Percentiles rank a stretch among this genome's conserved stretches.
These are phyloP conservation scores for Diadema setosum DNA, from an alignment of 35 echinoderm and acorn worm species.

Conservation along the genomic window DNA sequence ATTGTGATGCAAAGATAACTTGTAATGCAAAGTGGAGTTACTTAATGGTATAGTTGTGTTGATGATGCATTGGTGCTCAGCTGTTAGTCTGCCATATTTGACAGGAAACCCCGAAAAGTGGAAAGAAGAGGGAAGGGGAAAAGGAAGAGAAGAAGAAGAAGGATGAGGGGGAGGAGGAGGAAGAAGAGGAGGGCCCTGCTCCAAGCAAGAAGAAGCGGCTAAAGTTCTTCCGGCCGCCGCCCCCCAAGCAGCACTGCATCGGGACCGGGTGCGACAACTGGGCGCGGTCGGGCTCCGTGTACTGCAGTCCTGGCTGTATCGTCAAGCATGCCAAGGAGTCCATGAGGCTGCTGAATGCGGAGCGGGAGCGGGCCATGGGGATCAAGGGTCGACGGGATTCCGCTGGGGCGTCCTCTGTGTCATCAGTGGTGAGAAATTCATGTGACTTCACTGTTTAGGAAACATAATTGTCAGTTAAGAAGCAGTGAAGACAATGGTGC, in stretches of 20 bases:
- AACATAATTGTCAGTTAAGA: no score
- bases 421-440: no score
- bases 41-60: no score
- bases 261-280: slow-evolving; percentile 54
- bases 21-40: no score
- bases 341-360: slow-evolving; percentile 57
- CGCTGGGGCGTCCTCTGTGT: slow-evolving; percentile 17
- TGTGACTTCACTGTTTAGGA: no score
- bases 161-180: neutral
- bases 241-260: slow-evolving; percentile 73
- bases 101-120: no score
- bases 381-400: slow-evolving; percentile 57
- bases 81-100: no score
- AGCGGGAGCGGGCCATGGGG: slow-evolving; percentile 61
- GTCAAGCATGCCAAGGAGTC: slow-evolving; percentile 72
- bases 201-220: slow-evolving; percentile 39
- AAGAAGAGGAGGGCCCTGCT: neutral
- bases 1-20: no score
- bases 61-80: no score
- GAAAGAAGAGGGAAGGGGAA: slow-evolving; percentile 37
- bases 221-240: slow-evolving; percentile 53
- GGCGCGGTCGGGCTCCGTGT: slow-evolving; percentile 47
- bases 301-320: slow-evolving; percentile 89
- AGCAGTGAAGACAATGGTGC: no score
- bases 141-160: neutral